Conservation (phyloP, 2,888 invertebrate species). For the Malacosoma neustria region DNA sequence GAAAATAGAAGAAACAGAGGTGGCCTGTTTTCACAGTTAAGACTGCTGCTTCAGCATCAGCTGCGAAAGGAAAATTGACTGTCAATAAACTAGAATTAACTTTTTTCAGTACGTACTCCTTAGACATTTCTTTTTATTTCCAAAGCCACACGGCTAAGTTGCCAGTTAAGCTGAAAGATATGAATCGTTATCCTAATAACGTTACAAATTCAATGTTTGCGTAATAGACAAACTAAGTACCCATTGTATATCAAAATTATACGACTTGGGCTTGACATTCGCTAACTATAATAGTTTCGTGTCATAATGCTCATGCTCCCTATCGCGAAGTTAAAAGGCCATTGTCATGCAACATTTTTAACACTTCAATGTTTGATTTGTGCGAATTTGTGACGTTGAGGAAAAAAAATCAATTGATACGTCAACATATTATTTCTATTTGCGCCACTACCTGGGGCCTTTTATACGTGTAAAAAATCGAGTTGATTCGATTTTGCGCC, state of each 20-base stretch:
- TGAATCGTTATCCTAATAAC: no score
- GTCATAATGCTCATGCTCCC: slow-evolving; percentile 48
- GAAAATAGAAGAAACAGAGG: no score
- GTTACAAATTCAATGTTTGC: slow-evolving; percentile 1
- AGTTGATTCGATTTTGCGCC: slow-evolving; percentile 36
- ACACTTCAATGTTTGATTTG: slow-evolving; percentile 73
- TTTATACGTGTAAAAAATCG: slow-evolving; percentile 31
- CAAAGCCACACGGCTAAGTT: no score
- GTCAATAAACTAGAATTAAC: no score
- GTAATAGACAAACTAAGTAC: neutral
- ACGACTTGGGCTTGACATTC: slow-evolving; percentile 45
- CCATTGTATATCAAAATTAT: neutral
- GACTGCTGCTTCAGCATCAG: no score
- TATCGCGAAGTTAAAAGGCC: slow-evolving; percentile 45
- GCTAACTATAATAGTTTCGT: slow-evolving; percentile 59
- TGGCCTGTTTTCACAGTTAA: no score
- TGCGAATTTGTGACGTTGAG: slow-evolving; percentile 58
- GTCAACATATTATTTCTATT: slow-evolving; percentile 61
- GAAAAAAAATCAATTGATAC: slow-evolving; percentile 68
- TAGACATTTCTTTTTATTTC: no score
- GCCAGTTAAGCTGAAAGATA: no score
- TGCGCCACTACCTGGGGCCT: slow-evolving; percentile 65
- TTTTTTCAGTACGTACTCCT: no score
- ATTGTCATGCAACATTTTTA: slow-evolving; percentile 61
- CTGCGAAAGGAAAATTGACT: no score